Base-by-base conservation (phyloP, 2,888 invertebrate species). In the Drosophila quinaria region DNA sequence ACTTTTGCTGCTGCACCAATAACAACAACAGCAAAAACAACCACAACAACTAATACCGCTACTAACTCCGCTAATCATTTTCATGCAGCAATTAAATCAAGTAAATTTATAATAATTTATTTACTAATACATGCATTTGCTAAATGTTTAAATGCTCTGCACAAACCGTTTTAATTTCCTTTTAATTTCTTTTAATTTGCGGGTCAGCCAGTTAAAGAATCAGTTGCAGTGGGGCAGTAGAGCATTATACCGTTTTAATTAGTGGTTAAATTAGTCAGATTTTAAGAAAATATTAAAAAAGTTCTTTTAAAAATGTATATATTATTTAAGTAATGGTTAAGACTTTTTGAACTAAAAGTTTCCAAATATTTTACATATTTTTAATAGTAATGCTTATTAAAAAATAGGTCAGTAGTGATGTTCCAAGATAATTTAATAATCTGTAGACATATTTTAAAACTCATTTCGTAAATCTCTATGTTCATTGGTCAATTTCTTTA, bases 1-100 rank as follows among this genome's bases (percentile, higher is more conserved):
- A 42, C 69, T 74, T 11, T 62, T 61, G 29, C 66, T 61, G 41
- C 64, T 50, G 3, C 67, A 64, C 15, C 19, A 65, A 49, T 49
- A 65, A 15, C 66, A 58, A 15, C 50, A 22, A 10, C 59, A 52
- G 5, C 35, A 47, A 39, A 54, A 19, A 19, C 13, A 22, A 22
- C 22, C 35, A 25, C 71, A 42, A 54, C 59, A 54, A 66, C 66
- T 77, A 77, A 71, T 22, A 70, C 22, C n/a, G 41, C 60, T 67
- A 81, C 81, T 81, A 81, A 81, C 66, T 47, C 31, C 59, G 65
- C 56, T 66, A 65, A 66, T 51, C 60, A 76, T 75, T 76, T 85
- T 79, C 78, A 89, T 86, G 86, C 55, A 47, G 41, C 67, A 79
- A 37, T 60, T 51, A 61, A 73, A 51, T 67, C 86, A 82, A 88